Conservation (phyloP, 2,113 vertebrate genomes). For the Axis porcinus region DNA sequence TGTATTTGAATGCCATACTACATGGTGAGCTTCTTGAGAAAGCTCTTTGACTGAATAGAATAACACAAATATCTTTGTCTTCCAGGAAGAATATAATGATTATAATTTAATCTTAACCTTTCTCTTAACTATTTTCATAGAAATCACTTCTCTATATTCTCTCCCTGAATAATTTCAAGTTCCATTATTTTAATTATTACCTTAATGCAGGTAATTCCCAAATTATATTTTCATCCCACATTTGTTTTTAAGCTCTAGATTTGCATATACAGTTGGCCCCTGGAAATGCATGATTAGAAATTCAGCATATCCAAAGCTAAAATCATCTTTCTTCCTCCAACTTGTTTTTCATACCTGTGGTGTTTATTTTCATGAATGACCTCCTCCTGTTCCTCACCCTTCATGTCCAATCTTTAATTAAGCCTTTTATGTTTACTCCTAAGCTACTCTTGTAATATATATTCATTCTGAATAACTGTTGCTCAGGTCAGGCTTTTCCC, state of each 20-base stretch:
- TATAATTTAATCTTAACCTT: slow-evolving; percentile 5
- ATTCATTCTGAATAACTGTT: not conserved
- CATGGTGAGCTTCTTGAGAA: not conserved
- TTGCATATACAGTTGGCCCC: not conserved
- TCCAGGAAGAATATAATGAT: not conserved
- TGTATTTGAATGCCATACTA: not conserved
- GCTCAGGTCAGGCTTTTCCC: not conserved
- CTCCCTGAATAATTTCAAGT: not conserved
- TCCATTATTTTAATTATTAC: slow-evolving; percentile 2
- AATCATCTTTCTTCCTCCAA: not conserved
- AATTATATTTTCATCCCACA: not conserved
- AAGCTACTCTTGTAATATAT: not conserved
- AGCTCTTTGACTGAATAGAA: slow-evolving; percentile 3
- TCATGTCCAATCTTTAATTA: not conserved
- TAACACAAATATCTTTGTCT: not conserved
- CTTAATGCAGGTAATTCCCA: not conserved
- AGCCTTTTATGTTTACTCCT: not conserved
- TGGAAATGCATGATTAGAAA: not conserved
- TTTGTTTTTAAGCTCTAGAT: slow-evolving; percentile 16
- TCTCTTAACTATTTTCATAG: not conserved
- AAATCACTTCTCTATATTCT: not conserved
- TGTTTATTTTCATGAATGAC: not conserved
- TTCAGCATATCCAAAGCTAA: not conserved
- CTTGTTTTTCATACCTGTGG: not conserved
- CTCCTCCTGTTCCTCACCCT: not conserved